Conservation (phyloP, 2,888 invertebrate species). For the Drosophila prostipennis region DNA sequence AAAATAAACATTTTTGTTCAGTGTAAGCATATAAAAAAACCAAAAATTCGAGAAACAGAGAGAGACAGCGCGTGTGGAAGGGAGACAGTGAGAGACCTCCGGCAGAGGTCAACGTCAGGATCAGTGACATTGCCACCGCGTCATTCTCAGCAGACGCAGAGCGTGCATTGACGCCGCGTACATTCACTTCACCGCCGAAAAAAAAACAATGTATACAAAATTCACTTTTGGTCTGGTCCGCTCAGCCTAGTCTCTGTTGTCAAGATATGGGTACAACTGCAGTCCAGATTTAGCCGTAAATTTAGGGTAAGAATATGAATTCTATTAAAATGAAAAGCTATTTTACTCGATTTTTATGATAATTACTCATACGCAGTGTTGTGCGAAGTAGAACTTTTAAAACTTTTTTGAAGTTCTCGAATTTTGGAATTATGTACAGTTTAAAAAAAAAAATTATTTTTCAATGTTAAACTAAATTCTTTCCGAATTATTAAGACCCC, state of each 20-base stretch:
- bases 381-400: not conserved
- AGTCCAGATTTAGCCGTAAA: not conserved
- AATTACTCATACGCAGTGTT: conserved; percentile 24
- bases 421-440: too few species aligned
- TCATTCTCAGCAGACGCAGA: conserved; percentile 49
- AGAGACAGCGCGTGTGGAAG: conserved; percentile 1
- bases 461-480: too few species aligned
- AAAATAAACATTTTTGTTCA: too few species aligned
- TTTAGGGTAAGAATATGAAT: not conserved
- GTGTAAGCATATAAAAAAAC: conserved; percentile 4
- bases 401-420: too few species aligned
- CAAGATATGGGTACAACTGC: conserved; percentile 2
- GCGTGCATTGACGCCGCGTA: conserved; percentile 64
- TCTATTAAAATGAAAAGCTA: too few species aligned
- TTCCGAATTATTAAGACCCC: too few species aligned
- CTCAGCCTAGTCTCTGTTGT: conserved; percentile 9
- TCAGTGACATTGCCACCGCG: conserved; percentile 71
- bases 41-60: conserved; percentile 5
- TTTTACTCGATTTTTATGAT: too few species aligned
- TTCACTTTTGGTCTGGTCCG: conserved; percentile 23
- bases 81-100: conserved; percentile 29
- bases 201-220: conserved; percentile 16
- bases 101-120: conserved; percentile 76
- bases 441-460: too few species aligned
- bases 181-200: conserved; percentile 71